phyloP scores from a whole-genome alignment of 1,140 invertebrate species.

The Diploscapter pachys region DNA sequence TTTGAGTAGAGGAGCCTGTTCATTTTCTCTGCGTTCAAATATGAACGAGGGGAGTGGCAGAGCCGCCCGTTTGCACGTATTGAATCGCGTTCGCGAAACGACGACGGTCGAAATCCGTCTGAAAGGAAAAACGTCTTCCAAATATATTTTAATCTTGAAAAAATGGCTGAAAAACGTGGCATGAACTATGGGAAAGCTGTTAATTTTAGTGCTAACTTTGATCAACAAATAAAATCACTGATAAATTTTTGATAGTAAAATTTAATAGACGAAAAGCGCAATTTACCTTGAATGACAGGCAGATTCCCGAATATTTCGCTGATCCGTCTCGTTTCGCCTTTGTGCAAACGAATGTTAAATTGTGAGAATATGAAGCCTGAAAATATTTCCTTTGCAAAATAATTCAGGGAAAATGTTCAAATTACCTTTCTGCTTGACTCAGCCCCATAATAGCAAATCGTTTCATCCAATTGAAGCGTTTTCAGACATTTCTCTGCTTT shows the following conservation, averaged over 20 bases:
- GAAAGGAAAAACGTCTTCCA: too few relatives aligned
- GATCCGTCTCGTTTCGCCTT: constrained; percentile 1
- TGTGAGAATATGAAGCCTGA: constrained; percentile 11
- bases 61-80: background rate
- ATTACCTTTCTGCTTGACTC: constrained; percentile 37
- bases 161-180: too few relatives aligned
- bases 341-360: background rate
- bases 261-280: too few relatives aligned
- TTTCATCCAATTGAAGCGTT: constrained; percentile 47
- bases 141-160: too few relatives aligned
- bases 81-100: constrained; percentile 8
- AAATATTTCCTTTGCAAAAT: background rate
- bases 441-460: constrained; percentile 47
- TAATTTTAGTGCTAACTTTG: too few relatives aligned
- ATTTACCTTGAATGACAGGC: background rate
- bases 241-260: too few relatives aligned
- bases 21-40: background rate
- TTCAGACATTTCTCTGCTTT: constrained; percentile 33
- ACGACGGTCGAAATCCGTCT: background rate
- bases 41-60: constrained; percentile 3
- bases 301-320: constrained; percentile 13
- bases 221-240: too few relatives aligned
- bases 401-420: background rate
- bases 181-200: too few relatives aligned
- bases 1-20: too few relatives aligned